Base-by-base conservation (phyloP, 2,888 invertebrate species). In the Clitarchus hookeri region DNA sequence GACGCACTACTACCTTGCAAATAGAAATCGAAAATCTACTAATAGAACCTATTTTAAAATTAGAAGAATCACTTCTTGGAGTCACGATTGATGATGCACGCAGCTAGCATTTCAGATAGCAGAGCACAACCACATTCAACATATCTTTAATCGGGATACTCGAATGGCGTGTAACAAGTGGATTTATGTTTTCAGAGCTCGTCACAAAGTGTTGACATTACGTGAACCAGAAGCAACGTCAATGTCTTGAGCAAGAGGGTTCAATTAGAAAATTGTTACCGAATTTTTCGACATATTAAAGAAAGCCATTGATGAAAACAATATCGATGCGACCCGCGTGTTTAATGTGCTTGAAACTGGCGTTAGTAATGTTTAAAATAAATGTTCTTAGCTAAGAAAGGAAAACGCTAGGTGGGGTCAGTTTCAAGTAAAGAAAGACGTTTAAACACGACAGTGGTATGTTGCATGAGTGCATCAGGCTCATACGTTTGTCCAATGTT, bases 91-190 rank as follows among this genome's bases (percentile, higher is more conserved):
- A 27, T 12, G 82, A 82, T 23, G 25, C 27, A 19, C 6, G 27
- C 36, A 6, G 36, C n/a, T 82, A 36, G 82, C 82, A 11, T 27
- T 12, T 9, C 36, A 82, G 23, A 82, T 82, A 36, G 82, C 13
- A 27, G 27, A 82, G 82, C 27, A n/a, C 19, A 26, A 82, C 44
- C 36, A 26, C 36, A 36, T 82, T 44, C 82, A 13, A 36, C 82
- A 36, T 36, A 36, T 0, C 36, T 26, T 82, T 3, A 36, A 82
- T 44, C 36, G 13, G 27, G 9, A 82, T 36, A 82, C 82, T 12
- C 19, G 27, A 82, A 82, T 82, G 82, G 82, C 82, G 11, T 6
- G 82, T 36, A 36, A 82, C 6, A 82, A 82, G n/a, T 82, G 26
- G 82, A 27, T 82, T 82, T 3, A 1, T 0, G 27, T 23, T 27